These are phyloP conservation scores for Eulemur coronatus DNA, from an alignment of 2,797 vertebrate species.

Conservation along the genomic window DNA sequence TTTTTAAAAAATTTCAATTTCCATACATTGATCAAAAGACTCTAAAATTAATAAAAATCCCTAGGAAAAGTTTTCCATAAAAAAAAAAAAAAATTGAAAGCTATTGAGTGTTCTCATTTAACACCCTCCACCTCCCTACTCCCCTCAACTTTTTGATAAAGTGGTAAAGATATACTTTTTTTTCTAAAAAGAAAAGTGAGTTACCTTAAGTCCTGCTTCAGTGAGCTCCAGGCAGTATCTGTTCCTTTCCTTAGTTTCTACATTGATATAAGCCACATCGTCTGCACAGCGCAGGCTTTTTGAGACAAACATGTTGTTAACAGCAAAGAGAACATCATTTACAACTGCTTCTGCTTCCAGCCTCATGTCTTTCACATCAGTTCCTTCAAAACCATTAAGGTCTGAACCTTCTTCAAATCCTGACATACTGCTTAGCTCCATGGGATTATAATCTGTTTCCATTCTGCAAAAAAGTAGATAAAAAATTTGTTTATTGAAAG, in stretches of 20 bases:
- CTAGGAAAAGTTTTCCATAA: background rate
- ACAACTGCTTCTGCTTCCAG: constrained; percentile 96
- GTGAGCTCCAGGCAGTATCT: constrained; percentile 96
- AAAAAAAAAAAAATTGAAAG: background rate
- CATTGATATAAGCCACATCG: constrained; percentile 95
- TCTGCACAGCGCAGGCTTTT: constrained; percentile 90
- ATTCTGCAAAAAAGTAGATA: constrained; percentile 84
- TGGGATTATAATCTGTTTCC: constrained; percentile 92
- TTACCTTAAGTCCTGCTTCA: constrained; percentile 95
- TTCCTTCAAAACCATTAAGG: constrained; percentile 85
- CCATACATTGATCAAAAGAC: background rate
- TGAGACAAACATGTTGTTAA: constrained; percentile 95
- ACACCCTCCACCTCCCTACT: accelerated
- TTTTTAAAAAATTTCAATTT: background rate
- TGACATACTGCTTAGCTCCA: constrained; percentile 86
- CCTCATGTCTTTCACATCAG: constrained; percentile 96
- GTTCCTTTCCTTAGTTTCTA: constrained; percentile 94
- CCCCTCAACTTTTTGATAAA: background rate
- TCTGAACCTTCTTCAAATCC: constrained; percentile 88
- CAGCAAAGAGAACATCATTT: constrained; percentile 96
- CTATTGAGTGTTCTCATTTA: background rate
- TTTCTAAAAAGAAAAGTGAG: constrained; percentile 18
- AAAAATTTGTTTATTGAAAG: background rate
- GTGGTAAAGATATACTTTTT: background rate
- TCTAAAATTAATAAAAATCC: constrained; percentile 31